Percentiles rank a stretch among this genome's conserved stretches.
These are phyloP conservation scores for Stenoptilia bipunctidactyla DNA, from an alignment of 2,888 invertebrate species.

Conservation along the genomic window DNA sequence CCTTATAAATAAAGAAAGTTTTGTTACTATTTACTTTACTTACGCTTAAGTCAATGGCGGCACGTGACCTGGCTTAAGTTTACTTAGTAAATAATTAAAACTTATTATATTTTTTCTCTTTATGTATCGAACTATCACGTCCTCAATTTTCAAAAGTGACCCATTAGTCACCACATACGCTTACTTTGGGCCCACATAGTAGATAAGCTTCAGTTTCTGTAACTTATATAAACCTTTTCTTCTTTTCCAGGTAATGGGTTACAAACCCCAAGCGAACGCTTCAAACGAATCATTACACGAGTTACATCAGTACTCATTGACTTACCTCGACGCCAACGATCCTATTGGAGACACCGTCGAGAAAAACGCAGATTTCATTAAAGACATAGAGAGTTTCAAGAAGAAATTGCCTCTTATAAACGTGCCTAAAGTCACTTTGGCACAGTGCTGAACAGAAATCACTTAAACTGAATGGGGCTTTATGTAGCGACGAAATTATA, in stretches of 20 bases:
- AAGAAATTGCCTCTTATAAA: conserved; percentile 27
- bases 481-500: too few relatives aligned
- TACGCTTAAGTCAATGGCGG: too few relatives aligned
- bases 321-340: conserved; percentile 30
- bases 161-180: conserved; percentile 27
- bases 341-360: conserved; percentile 32
- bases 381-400: conserved; percentile 34
- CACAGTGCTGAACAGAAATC: conserved; percentile 31
- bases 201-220: too few relatives aligned
- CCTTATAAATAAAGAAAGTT: too few relatives aligned
- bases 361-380: conserved; percentile 33
- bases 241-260: neutral
- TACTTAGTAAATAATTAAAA: too few relatives aligned
- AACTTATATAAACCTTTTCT: too few relatives aligned
- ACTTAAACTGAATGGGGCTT: too few relatives aligned
- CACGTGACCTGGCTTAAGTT: too few relatives aligned
- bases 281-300: neutral
- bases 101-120: too few relatives aligned
- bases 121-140: too few relatives aligned
- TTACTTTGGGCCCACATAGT: too few relatives aligned
- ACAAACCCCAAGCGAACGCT: neutral
- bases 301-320: conserved; percentile 22
- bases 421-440: conserved; percentile 30
- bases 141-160: neutral
- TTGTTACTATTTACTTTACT: too few relatives aligned